A percentile compares a stretch with the other conserved stretches of the same genome.
phyloP scores from a whole-genome alignment of 2,797 vertebrate species.

The Phoxinus dragarum region DNA sequence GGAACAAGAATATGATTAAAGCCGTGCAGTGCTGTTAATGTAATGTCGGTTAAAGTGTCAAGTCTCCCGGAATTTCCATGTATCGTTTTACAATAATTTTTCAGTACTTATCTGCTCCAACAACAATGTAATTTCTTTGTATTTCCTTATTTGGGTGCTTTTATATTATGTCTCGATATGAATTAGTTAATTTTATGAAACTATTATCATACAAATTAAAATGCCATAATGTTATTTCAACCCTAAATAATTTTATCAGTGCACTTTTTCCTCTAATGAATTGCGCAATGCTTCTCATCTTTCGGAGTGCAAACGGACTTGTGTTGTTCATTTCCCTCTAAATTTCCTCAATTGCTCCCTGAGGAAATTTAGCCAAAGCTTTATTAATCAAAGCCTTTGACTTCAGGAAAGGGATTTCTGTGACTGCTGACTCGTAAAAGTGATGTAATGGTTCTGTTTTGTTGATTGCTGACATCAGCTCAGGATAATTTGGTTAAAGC shows the following conservation, averaged over 20 bases:
- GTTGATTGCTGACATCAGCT: slow-evolving; percentile 75
- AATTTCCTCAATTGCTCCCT: slow-evolving; percentile 65
- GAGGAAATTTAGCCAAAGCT: slow-evolving; percentile 71
- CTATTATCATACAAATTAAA: background rate
- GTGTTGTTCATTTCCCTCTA: slow-evolving; percentile 56
- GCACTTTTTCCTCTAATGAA: background rate
- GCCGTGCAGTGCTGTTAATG: slow-evolving; percentile 52
- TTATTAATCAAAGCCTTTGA: slow-evolving; percentile 67
- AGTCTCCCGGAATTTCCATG: slow-evolving; percentile 56
- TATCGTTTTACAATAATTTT: slow-evolving; percentile 58
- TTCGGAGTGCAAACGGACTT: slow-evolving; percentile 48
- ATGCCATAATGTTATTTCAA: background rate
- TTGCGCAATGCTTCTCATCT: background rate
- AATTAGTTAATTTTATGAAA: background rate
- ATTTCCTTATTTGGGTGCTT: background rate
- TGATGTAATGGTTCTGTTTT: slow-evolving; percentile 64
- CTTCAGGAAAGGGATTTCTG: slow-evolving; percentile 59
- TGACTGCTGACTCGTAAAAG: slow-evolving; percentile 77
- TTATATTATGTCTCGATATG: background rate
- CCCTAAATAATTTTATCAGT: slow-evolving; percentile 6
- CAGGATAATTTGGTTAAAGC: slow-evolving; percentile 73
- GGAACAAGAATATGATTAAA: slow-evolving; percentile 62
- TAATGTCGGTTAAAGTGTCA: slow-evolving; percentile 60
- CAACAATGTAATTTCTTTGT: background rate
- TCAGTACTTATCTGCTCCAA: background rate